phyloP scores from a whole-genome alignment of 2,888 invertebrate species.

The Heliconius ethilla region DNA sequence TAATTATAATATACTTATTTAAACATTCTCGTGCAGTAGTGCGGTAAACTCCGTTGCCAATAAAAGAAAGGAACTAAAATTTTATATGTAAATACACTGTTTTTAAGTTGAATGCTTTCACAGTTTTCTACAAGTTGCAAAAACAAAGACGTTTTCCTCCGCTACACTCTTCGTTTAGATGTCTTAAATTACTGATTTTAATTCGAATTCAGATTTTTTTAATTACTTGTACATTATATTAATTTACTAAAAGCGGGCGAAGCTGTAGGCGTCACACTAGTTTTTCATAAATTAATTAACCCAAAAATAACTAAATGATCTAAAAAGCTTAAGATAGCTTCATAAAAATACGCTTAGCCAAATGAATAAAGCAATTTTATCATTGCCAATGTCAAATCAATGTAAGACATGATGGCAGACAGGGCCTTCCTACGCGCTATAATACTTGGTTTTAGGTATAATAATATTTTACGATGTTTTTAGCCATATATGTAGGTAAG shows the following conservation, averaged over 20 bases:
- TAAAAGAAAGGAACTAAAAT: too few relatives aligned
- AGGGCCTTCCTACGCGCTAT: background rate
- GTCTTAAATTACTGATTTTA: too few relatives aligned
- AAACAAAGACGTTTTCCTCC: too few relatives aligned
- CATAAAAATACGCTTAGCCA: slow-evolving; percentile 15
- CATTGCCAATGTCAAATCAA: slow-evolving; percentile 58
- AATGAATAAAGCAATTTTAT: slow-evolving; percentile 39
- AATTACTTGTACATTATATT: too few relatives aligned
- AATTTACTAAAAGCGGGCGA: too few relatives aligned
- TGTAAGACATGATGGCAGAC: slow-evolving; percentile 45
- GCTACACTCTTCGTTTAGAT: too few relatives aligned
- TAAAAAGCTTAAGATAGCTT: slow-evolving; percentile 5
- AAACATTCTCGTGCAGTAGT: background rate
- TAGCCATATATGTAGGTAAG: background rate
- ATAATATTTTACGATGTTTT: background rate
- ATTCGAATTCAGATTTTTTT: too few relatives aligned
- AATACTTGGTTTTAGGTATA: background rate
- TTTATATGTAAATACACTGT: too few relatives aligned
- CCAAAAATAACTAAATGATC: slow-evolving; percentile 18
- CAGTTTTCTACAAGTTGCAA: too few relatives aligned
- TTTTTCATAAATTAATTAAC: too few relatives aligned
- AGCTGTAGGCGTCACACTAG: too few relatives aligned
- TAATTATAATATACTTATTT: background rate
- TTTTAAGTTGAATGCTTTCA: too few relatives aligned
- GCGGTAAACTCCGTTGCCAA: background rate